Evolutionary conservation across 2,888 invertebrate genomes (phyloP).

Genomic region (Adineta ricciae): DNA sequence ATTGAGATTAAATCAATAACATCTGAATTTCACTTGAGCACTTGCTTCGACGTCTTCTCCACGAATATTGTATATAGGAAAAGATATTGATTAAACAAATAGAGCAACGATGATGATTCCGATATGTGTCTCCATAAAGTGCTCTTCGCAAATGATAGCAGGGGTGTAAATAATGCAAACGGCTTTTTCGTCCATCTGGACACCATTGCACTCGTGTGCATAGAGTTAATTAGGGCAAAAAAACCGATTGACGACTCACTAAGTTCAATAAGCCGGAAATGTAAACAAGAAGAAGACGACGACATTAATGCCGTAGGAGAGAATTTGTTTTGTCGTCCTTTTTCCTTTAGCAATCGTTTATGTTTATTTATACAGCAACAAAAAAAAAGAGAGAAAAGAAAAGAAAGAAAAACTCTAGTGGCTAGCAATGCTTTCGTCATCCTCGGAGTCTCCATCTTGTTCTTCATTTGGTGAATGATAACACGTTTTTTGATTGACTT

Average conservation of each 20-base stretch:
- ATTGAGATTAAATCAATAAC: neutral
- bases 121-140: conserved; percentile 7
- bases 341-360: neutral
- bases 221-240: conserved; percentile 1
- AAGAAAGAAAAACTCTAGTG: neutral
- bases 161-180: conserved; percentile 4
- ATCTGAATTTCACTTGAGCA: neutral
- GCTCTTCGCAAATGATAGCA: neutral
- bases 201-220: conserved; percentile 1
- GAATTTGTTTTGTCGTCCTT: conserved; percentile 15
- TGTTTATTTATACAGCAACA: conserved; percentile 15
- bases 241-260: neutral
- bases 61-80: neutral
- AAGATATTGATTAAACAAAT: neutral
- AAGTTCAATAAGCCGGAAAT: conserved; percentile 20
- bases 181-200: conserved; percentile 12
- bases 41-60: neutral
- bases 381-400: neutral
- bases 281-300: conserved; percentile 13
- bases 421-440: conserved; percentile 22
- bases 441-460: conserved; percentile 22
- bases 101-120: neutral
- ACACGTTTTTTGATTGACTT: neutral
- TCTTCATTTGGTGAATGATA: neutral
- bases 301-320: conserved; percentile 9